Evolutionary conservation across 2,797 vertebrate species (phyloP).

Genomic region (Odontamblyopus rebecca): DNA sequence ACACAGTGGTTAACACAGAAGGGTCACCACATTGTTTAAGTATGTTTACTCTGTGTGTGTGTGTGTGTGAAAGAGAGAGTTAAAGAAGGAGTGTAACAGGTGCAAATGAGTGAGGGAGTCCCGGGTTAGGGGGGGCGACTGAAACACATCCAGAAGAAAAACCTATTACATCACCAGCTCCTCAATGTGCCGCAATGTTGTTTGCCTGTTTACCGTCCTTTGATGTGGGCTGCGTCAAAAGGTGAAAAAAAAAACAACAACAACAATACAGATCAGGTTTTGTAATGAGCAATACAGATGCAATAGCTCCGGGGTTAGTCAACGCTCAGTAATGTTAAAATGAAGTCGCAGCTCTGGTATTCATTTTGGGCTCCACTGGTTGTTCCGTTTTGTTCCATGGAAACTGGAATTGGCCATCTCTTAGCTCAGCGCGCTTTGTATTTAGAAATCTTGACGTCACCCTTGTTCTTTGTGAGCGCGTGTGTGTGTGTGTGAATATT

Average conservation of each 20-base stretch:
- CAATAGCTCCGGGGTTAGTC: slow-evolving; percentile 33
- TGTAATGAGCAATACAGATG: slow-evolving; percentile 29
- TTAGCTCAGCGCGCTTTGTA: slow-evolving; percentile 34
- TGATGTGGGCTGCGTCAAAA: slow-evolving; percentile 23
- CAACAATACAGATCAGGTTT: slow-evolving; percentile 43
- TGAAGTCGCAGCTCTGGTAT: slow-evolving; percentile 25
- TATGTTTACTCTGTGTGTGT: too few relatives aligned
- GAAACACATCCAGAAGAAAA: slow-evolving; percentile 48
- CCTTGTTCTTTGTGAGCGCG: slow-evolving; percentile 14
- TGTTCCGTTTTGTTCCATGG: slow-evolving; percentile 49
- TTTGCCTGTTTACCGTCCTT: slow-evolving; percentile 27
- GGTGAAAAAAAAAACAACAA: slow-evolving; percentile 33
- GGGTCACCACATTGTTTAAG: too few relatives aligned
- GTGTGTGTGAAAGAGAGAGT: slow-evolving; percentile 35
- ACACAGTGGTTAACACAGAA: too few relatives aligned
- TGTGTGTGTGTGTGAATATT: not conserved
- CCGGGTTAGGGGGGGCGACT: slow-evolving; percentile 47
- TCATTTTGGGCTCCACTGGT: slow-evolving; percentile 57
- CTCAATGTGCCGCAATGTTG: slow-evolving; percentile 58
- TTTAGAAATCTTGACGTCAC: slow-evolving; percentile 41
- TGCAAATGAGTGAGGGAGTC: slow-evolving; percentile 78
- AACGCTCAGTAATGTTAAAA: slow-evolving; percentile 35
- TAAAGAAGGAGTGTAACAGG: slow-evolving; percentile 73
- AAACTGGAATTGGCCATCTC: slow-evolving; percentile 43
- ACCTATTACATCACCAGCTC: slow-evolving; percentile 74